A percentile compares a stretch with the other conserved stretches of the same genome.
Evolutionary conservation across 1,140 invertebrate genomes (phyloP).

Genomic region (Zaprionus kolodkinae): DNA sequence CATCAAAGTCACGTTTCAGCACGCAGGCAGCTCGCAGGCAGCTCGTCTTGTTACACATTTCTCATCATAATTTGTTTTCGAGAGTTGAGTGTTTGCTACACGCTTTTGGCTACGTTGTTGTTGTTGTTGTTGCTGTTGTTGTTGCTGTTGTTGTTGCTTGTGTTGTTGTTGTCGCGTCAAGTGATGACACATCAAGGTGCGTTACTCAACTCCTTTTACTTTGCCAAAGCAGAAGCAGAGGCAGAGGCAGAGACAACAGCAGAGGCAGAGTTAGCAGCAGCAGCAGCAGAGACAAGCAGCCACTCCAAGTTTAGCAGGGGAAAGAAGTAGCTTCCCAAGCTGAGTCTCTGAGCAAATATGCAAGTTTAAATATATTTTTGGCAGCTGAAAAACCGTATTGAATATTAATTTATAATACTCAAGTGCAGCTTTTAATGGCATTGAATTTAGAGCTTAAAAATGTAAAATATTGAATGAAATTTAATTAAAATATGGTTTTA

Average conservation of each 20-base stretch:
- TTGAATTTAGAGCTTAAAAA: too few species aligned
- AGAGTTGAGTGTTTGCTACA: constrained; percentile 50
- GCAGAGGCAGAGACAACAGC: too few species aligned
- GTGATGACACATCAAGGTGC: constrained; percentile 69
- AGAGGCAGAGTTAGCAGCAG: background rate
- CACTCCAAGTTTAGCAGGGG: background rate
- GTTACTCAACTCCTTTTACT: constrained; percentile 21
- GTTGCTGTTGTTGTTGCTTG: too few species aligned
- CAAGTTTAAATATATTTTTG: constrained; percentile 7
- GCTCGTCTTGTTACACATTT: constrained; percentile 55
- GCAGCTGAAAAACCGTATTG: constrained; percentile 1
- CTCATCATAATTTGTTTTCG: constrained; percentile 49
- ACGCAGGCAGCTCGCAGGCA: too few species aligned
- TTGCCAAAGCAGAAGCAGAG: background rate
- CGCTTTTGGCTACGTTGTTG: constrained; percentile 30
- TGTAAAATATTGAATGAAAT: background rate
- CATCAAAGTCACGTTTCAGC: constrained; percentile 64
- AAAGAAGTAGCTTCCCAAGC: constrained; percentile 1
- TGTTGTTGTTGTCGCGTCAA: constrained; percentile 50
- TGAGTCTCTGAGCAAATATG: background rate
- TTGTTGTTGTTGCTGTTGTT: constrained; percentile 56
- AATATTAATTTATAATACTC: constrained; percentile 4
- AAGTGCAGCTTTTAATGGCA: background rate
- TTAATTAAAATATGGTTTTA: background rate
- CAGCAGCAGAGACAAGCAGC: background rate